Base-by-base conservation (phyloP, 2,113 vertebrate species). In the Alaudala cheleensis region DNA sequence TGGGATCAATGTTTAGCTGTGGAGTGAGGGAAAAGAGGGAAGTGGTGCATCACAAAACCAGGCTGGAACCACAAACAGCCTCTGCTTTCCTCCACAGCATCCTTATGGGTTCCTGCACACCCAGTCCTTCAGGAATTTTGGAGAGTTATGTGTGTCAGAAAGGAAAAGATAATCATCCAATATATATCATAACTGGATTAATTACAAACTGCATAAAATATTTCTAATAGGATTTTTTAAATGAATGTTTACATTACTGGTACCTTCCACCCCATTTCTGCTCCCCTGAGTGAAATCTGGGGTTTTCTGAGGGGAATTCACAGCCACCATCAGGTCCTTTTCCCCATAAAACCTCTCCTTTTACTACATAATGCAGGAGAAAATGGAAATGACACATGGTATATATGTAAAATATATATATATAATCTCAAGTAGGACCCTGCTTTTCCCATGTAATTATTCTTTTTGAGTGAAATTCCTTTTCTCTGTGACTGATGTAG, bases 121-220 rank as follows among this genome's bases (percentile, higher is more conserved):
- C 6, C 2, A 5, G 10, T 45, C 31, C 50, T 81, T 53, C 60
- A 70, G 56, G 23, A 81, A 70, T 65, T 78, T 15, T 65, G 37
- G 50, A 69, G 44, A 34, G 18, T 56, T 60, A 7, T 6, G 11
- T 53, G n/a, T 49, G 25, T 49, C 50, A 74, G 50, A 87, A 73
- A 44, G 26, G 14, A 65, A 61, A 64, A 88, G 72, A 39, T 12
- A 70, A 90, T 47, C 3, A 78, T 28, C 26, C 21, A 20, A 12
- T 50, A 53, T 18, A 22, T 28, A 47, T 10, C 0, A 0, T n/a
- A 73, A 74, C 16, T 1, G 5, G 56, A 71, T 66, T 70, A 40
- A 79, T 26, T 25, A 57, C 16, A 65, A 87, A 65, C 31, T 24
- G 24, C 45, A 40, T 29, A 3, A 73, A 84, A 12, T 61, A 25